Percentiles rank a stretch among this genome's conserved stretches.
phyloP scores from a whole-genome alignment of 2,888 invertebrate genomes.

The Itoplectis maculator region DNA sequence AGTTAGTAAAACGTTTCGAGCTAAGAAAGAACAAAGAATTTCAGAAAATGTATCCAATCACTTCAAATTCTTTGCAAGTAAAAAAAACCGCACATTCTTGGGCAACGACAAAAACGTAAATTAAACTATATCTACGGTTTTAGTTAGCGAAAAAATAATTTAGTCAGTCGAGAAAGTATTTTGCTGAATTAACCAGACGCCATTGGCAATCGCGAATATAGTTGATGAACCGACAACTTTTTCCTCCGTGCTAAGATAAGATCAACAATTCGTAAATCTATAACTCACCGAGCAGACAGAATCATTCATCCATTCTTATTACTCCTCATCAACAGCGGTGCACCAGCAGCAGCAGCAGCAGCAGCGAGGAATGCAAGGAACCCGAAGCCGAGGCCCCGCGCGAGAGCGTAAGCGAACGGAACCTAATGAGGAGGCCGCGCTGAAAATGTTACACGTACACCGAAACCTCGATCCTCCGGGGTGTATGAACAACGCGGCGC shows the following conservation, averaged over 20 bases:
- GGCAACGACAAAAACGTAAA: background rate
- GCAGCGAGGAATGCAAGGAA: slow-evolving; percentile 7
- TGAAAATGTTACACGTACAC: slow-evolving; percentile 38
- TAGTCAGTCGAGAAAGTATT: too few relatives aligned
- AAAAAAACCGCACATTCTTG: background rate
- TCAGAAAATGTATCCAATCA: background rate
- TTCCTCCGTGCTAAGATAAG: background rate
- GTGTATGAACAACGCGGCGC: slow-evolving; percentile 29
- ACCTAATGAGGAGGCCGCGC: slow-evolving; percentile 44
- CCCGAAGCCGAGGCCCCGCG: background rate
- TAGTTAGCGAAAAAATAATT: background rate
- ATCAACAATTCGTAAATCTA: slow-evolving; percentile 6
- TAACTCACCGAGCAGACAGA: background rate
- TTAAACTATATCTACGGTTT: background rate
- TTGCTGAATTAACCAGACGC: too few relatives aligned
- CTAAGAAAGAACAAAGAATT: background rate
- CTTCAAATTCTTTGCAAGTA: background rate
- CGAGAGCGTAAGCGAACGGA: slow-evolving; percentile 39
- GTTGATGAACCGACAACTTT: background rate
- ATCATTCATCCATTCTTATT: slow-evolving; percentile 15
- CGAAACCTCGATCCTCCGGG: slow-evolving; percentile 26
- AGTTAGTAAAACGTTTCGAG: background rate
- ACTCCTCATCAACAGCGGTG: slow-evolving; percentile 9
- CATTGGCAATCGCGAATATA: too few relatives aligned
- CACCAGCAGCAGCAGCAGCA: background rate